Percentiles rank a stretch among this genome's conserved stretches.
Evolutionary conservation across 2,113 vertebrate species (phyloP).

Genomic region (Crotophaga sulcirostris): DNA sequence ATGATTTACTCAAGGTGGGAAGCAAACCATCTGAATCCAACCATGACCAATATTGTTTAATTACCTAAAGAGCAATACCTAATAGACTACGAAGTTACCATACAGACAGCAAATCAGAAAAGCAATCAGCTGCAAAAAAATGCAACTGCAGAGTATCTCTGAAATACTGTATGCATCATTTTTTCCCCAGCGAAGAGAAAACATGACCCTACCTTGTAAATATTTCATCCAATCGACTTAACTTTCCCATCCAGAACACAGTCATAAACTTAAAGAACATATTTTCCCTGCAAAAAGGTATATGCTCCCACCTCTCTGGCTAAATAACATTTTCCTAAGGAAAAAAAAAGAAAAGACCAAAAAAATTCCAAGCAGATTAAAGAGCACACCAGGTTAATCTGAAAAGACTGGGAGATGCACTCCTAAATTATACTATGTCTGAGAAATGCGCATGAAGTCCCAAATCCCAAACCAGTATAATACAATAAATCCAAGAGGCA

Average conservation of each 20-base stretch:
- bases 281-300: not conserved
- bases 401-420: not conserved
- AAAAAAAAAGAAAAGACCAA: not conserved
- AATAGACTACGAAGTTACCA: not conserved
- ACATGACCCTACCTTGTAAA: not conserved
- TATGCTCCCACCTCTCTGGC: too few relatives aligned
- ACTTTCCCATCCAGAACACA: not conserved
- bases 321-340: not conserved
- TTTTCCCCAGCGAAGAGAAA: not conserved
- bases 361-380: not conserved
- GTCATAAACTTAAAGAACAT: not conserved
- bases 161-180: not conserved
- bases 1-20: not conserved
- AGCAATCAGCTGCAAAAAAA: not conserved
- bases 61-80: not conserved
- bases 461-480: not conserved
- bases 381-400: not conserved
- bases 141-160: not conserved
- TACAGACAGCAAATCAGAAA: not conserved
- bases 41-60: not conserved
- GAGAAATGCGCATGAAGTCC: not conserved
- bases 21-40: not conserved
- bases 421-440: not conserved
- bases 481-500: not conserved
- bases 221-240: not conserved